Conservation (phyloP, 2,113 vertebrate species). For the Dipodomys stephensi region DNA sequence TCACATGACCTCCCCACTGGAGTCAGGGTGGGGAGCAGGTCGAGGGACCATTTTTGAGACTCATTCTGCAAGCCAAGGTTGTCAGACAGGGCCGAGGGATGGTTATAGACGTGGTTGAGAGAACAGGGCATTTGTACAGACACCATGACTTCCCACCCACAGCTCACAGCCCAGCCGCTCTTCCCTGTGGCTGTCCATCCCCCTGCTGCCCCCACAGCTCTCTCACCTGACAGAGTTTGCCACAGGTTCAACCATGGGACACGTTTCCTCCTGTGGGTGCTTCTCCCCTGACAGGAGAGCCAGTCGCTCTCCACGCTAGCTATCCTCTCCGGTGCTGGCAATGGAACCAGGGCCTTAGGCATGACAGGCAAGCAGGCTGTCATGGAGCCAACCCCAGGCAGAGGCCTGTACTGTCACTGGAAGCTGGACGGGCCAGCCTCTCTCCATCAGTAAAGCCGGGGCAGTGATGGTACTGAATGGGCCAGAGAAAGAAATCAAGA, state of each 20-base stretch:
- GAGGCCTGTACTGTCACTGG: not conserved
- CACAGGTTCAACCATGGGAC: not conserved
- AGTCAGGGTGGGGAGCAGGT: too few relatives aligned
- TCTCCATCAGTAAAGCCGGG: not conserved
- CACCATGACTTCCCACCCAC: not conserved
- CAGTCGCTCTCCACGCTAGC: not conserved
- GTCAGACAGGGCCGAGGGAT: not conserved
- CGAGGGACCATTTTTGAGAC: too few relatives aligned
- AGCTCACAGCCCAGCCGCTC: fast-evolving
- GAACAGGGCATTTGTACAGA: too few relatives aligned
- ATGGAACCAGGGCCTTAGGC: too few relatives aligned
- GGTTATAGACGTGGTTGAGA: not conserved
- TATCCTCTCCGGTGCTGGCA: too few relatives aligned
- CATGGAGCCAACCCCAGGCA: too few relatives aligned
- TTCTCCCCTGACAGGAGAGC: not conserved
- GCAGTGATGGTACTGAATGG: not conserved
- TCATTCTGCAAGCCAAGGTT: too few relatives aligned
- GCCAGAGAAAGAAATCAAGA: too few relatives aligned
- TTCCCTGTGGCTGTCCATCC: not conserved
- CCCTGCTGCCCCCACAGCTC: not conserved
- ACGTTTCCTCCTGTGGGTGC: fast-evolving
- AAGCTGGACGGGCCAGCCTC: not conserved
- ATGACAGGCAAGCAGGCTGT: too few relatives aligned
- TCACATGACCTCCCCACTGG: too few relatives aligned
- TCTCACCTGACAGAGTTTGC: not conserved